Evolutionary conservation across 1,140 invertebrate genomes (phyloP).

Genomic region (Drosophila pruinosa): DNA sequence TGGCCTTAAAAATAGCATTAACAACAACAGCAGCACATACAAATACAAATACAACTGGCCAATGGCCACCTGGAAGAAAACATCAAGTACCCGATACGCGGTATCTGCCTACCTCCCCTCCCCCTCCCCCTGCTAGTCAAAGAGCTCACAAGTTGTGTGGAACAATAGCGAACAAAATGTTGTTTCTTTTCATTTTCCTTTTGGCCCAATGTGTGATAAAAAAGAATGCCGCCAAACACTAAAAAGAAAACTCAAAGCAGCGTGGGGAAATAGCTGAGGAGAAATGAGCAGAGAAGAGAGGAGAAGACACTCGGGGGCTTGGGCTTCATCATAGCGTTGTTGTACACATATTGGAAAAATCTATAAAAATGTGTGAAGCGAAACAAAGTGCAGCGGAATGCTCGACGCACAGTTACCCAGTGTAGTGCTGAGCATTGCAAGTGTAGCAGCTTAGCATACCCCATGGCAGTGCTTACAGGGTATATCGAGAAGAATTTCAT

Average conservation of each 20-base stretch:
- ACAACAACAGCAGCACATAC: neutral
- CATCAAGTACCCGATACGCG: neutral
- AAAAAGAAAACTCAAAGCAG: conserved; percentile 14
- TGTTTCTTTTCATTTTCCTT: neutral
- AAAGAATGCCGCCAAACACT: conserved; percentile 38
- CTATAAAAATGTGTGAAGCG: conserved; percentile 10
- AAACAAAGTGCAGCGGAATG: neutral
- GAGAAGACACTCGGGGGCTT: neutral
- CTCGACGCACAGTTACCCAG: neutral
- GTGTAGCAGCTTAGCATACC: neutral
- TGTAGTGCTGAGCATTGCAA: neutral
- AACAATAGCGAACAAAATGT: conserved; percentile 3
- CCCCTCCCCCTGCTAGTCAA: neutral
- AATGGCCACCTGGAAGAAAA: conserved; percentile 11
- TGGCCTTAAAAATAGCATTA: conserved; percentile 9
- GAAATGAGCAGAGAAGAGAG: neutral
- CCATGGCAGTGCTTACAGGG: neutral
- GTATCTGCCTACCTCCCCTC: too few species aligned
- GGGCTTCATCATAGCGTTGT: conserved; percentile 19
- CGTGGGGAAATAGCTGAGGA: neutral
- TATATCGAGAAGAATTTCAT: conserved; percentile 30
- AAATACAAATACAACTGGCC: too few species aligned
- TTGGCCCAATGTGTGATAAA: conserved; percentile 38
- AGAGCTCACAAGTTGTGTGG: neutral
- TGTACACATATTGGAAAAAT: conserved; percentile 27